phyloP scores from a whole-genome alignment of 2,888 invertebrate species.

The Petrolisthes manimaculis region DNA sequence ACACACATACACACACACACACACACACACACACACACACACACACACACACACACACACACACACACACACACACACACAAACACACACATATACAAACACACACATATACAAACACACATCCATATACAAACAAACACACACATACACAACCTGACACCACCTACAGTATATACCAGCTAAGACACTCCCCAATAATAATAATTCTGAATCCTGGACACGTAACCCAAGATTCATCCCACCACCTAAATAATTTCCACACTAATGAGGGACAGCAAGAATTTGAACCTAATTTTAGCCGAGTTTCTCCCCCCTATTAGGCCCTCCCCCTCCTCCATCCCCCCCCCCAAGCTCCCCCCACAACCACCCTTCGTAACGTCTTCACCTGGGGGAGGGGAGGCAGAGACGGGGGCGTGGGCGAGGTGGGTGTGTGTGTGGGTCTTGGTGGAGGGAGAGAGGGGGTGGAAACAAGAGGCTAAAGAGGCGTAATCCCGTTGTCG shows the following conservation, averaged over 20 bases:
- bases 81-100: no score
- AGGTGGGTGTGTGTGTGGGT: no score
- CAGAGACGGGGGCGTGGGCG: neutral
- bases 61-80: constrained; percentile 26
- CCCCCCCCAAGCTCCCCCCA: neutral
- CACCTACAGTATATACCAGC: neutral
- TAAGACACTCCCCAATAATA: neutral
- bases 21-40: constrained; percentile 22
- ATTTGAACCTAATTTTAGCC: constrained; percentile 45
- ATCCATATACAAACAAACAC: no score
- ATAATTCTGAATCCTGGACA: neutral
- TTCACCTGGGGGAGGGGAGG: constrained; percentile 35
- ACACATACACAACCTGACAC: no score
- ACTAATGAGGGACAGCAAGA: constrained; percentile 43
- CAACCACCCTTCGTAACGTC: neutral
- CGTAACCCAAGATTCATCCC: constrained; percentile 17
- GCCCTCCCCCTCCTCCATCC: neutral
- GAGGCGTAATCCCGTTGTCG: constrained; percentile 9
- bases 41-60: constrained; percentile 29
- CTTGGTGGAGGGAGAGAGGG: no score
- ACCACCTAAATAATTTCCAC: constrained; percentile 38
- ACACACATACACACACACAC: constrained; percentile 8
- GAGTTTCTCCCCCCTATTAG: constrained; percentile 14
- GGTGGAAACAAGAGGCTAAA: no score
- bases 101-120: no score